These are phyloP conservation scores for Drosophila ironensis DNA, from an alignment of 1,140 invertebrate species.

Conservation along the genomic window DNA sequence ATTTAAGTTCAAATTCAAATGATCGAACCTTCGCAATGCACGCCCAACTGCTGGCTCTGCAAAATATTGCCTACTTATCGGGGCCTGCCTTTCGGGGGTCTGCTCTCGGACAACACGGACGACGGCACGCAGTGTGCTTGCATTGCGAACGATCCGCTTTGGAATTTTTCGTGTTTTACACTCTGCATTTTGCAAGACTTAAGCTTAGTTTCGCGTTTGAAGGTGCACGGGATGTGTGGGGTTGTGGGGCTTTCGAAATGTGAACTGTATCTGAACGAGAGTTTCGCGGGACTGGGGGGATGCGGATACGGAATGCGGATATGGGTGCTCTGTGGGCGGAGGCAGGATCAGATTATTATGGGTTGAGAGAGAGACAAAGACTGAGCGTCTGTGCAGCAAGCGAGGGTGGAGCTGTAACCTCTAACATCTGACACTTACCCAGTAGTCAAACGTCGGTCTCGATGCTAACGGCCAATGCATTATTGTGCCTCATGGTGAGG, in stretches of 20 bases:
- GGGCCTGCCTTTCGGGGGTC: too few species aligned
- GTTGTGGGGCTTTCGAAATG: not conserved
- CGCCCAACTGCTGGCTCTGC: too few species aligned
- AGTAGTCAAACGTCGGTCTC: conserved; percentile 99
- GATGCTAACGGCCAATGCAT: conserved; percentile 88
- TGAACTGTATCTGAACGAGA: too few species aligned
- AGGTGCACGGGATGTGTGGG: conserved; percentile 15
- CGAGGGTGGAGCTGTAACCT: conserved; percentile 6
- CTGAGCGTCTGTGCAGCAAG: conserved; percentile 8
- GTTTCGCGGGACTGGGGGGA: too few species aligned
- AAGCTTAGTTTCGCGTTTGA: conserved; percentile 22
- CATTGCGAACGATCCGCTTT: conserved; percentile 16
- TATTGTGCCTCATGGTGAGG: conserved; percentile 93
- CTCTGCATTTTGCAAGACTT: conserved; percentile 40
- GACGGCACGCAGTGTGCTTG: too few species aligned
- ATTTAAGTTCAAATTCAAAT: conserved; percentile 18
- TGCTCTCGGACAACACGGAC: too few species aligned
- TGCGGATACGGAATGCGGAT: too few species aligned
- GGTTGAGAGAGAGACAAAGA: conserved; percentile 10
- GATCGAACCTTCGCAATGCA: conserved; percentile 21
- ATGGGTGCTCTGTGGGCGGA: not conserved
- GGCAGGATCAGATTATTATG: not conserved
- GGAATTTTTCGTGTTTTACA: conserved; percentile 28
- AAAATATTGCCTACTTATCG: too few species aligned
- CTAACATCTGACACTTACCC: conserved; percentile 85